Evolutionary conservation across 2,113 vertebrate genomes (phyloP), one percentile per base, ranked within the genome.

Genomic region (Plecturocebus donacophilus): DNA sequence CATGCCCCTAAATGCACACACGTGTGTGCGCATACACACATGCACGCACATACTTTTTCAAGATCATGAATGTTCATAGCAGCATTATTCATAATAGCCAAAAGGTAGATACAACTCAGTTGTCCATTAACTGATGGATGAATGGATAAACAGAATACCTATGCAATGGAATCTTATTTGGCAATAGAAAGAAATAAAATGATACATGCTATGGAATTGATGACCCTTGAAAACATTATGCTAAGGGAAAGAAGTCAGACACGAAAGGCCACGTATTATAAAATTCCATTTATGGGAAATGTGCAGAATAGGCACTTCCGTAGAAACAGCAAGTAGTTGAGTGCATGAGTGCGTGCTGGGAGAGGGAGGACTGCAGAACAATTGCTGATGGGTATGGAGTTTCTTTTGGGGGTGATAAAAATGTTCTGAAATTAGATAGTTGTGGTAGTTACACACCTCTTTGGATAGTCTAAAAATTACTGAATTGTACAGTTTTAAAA

Each of bases 1-100:
- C 52, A 52, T 52, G 17, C 52, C 52, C 16, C 52, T 17, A 17
- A 52, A 52, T 52, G 52, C 52, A 3, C 61, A 16, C 64, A 6
- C 30, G 17, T 30, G 6, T 13, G 14, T 5, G 32, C 1, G 12
- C 4, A 32, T 1, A 6, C 0, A 35, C 1, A 35, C 3, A 68
- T 14, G 35, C 66, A 35, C 66, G 3, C 32, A 68, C 66, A 68
- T 8, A 13, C 66, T 64, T 64, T 64, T 14, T 64, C 61, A 64
- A 64, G 61, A 13, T 64, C 8, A 35, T 25, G 7, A 45, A 76
- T 90, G 40, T 70, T 90, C 11, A 42, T 27, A 40, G 19, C 20
- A 86, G 19, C 27, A 38, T 61, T 92, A n/a, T 81, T 79, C 47
- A 13, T 61, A 87, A 76, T 70, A 76, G 35, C 23, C 42, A 90